Evolutionary conservation across 37 sponge, comb jelly and placozoan species (phyloP), one percentile per base, ranked within the genome.

Genomic region (Cladorhizidae sp.): DNA sequence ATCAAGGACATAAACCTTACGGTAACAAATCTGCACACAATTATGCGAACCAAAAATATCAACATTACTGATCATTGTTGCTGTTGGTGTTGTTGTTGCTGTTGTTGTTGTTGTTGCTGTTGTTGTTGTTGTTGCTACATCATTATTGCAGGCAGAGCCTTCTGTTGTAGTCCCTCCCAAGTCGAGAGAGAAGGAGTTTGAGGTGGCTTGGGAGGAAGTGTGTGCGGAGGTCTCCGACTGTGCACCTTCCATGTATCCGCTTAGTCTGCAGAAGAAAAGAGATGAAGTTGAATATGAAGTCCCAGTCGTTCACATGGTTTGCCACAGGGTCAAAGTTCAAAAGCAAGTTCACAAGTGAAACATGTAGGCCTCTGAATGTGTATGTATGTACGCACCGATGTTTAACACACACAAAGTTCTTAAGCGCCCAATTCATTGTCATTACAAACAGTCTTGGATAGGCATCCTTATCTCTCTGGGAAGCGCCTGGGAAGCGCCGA

Each of bases 311-410:
- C 82, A 82, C 45, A 40, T 90, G 57, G 52, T 85, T 37, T 86
- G 82, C 55, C 91, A 86, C 61, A 61, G 75, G 77, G 83, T 90
- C 64, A 84, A 74, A 67, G 74, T 89, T 25, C 75, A 84, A 40
- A 89, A 56, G 89, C 84, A 49, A 77, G n/a, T n/a, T n/a, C n/a
- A n/a, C n/a, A n/a, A n/a, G n/a, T 52, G 23, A 14, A 9, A 40
- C 23, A 17, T 12, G 70, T 45, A 12, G 23, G 40, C 2, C 38
- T 26, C 17, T 80, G 55, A 31, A 57, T 22, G 70, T 67, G 54
- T 79, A 56, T 3, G 36, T 33, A 14, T 57, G n/a, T n/a, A n/a
- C n/a, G n/a, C n/a, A n/a, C n/a, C n/a, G n/a, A n/a, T n/a, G n/a
- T n/a, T n/a, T n/a, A n/a, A n/a, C n/a, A n/a, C n/a, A n/a, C n/a